Evolutionary conservation across 2,113 vertebrate genomes (phyloP), one percentile per base, ranked within the genome.

Genomic region (Pedionomus torquatus): DNA sequence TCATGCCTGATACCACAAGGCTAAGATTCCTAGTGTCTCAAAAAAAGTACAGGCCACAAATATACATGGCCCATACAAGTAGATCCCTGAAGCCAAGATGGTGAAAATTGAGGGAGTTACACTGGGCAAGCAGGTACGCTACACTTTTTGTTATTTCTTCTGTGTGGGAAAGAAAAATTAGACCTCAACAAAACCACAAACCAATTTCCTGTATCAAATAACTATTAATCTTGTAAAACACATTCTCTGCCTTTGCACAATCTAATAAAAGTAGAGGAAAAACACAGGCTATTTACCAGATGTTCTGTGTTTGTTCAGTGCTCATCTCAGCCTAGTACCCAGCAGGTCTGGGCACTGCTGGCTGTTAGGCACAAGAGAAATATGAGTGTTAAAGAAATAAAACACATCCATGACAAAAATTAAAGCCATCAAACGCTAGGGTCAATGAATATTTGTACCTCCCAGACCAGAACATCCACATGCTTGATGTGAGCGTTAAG

Each of bases 11-110:
- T 9, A 49, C 21, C 49, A 60, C 46, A 70, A 13, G 69, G 43
- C 23, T 75, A 13, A 81, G 25, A 52, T 20, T 81, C 37, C 39
- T 58, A 66, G 68, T 52, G 30, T 26, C n/a, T 46, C 49, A 19
- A 82, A 72, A 49, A 44, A 52, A 39, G 35, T 7, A 58, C 6
- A 68, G 28, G 30, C 7, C n/a, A 61, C 26, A 69, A 57, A 66
- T 19, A 37, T 1, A 41, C 0, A 0, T 2, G 11, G 51, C n/a
- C 5, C 10, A 33, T 5, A 12, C 20, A 39, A 78, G 7, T 15
- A 41, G 25, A 79, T 31, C 46, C 48, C 74, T 55, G 43, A 64
- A 74, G 60, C 18, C 33, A 30, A 13, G 23, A 2, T 49, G 44
- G 41, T 48, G 77, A 37, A 68, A 70, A 64, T 0, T 1, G 26